Conservation (phyloP, 2,888 invertebrate species). For the Lobophora halterata region DNA sequence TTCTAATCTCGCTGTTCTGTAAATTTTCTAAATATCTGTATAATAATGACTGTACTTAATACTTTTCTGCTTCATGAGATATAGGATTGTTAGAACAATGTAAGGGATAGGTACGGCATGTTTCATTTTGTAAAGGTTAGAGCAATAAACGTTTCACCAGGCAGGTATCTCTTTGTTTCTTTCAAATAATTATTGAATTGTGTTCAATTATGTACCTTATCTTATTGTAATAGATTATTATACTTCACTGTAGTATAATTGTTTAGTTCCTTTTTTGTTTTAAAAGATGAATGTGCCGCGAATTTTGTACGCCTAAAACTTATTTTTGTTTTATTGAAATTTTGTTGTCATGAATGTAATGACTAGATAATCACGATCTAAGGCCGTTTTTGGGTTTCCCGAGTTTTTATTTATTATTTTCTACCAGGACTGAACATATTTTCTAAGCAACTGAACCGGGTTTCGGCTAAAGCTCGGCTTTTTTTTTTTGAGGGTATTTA, state of each 20-base stretch:
- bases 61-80: conserved; percentile 79
- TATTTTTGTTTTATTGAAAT: conserved; percentile 22
- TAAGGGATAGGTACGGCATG: conserved; percentile 70
- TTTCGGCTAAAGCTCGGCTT: too few relatives aligned
- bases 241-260: conserved; percentile 42
- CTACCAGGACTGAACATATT: conserved; percentile 21
- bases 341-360: conserved; percentile 19
- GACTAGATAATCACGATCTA: conserved; percentile 16
- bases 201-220: conserved; percentile 56
- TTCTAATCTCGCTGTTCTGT: conserved; percentile 66
- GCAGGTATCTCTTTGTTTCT: conserved; percentile 64
- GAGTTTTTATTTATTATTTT: conserved; percentile 17
- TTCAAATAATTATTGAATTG: conserved; percentile 42
- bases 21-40: conserved; percentile 66
- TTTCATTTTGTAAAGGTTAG: conserved; percentile 54
- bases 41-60: conserved; percentile 60
- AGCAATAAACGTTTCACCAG: conserved; percentile 53
- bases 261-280: conserved; percentile 46
- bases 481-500: too few relatives aligned
- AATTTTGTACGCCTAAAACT: conserved; percentile 24
- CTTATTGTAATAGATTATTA: conserved; percentile 47
- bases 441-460: too few relatives aligned
- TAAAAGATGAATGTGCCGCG: conserved; percentile 37
- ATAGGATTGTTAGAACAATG: conserved; percentile 70
- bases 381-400: conserved; percentile 29